phyloP scores from a whole-genome alignment of 2,888 invertebrate species.

The Tubulanus polymorphus region DNA sequence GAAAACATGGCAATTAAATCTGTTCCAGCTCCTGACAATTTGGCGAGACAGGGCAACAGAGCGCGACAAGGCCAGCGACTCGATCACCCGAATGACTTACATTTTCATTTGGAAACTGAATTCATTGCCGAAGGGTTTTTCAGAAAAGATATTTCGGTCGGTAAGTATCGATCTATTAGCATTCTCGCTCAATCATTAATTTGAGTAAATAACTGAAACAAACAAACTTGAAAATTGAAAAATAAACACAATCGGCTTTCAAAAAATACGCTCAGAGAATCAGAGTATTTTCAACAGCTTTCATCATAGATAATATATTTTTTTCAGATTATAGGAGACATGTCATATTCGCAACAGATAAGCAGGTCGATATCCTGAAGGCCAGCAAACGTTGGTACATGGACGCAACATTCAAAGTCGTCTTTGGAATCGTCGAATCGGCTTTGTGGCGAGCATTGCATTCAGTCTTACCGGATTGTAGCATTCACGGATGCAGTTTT shows the following conservation, averaged over 20 bases:
- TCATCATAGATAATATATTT: too few relatives aligned
- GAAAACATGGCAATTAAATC: not conserved
- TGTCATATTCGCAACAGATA: conserved; percentile 9
- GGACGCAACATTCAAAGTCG: conserved; percentile 15
- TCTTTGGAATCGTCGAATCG: conserved; percentile 1
- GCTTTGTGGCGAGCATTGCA: conserved; percentile 3
- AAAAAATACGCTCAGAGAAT: too few relatives aligned
- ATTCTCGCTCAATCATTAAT: too few relatives aligned
- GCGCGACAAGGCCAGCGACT: not conserved
- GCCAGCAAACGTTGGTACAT: conserved; percentile 9
- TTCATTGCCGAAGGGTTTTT: not conserved
- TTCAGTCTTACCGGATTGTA: not conserved
- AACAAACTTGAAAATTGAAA: too few relatives aligned
- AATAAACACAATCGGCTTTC: too few relatives aligned
- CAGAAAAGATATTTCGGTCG: not conserved
- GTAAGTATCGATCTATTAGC: too few relatives aligned
- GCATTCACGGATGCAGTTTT: not conserved
- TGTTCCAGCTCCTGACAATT: not conserved
- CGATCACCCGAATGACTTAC: not conserved
- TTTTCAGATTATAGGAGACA: too few relatives aligned
- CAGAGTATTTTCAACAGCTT: too few relatives aligned
- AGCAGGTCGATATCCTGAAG: not conserved
- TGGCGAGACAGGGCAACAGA: not conserved
- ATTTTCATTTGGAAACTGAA: not conserved
- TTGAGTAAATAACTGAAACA: too few relatives aligned